Evolutionary conservation across 35 echinoderm and acorn worm species (phyloP), one percentile per base, ranked within the genome.

Genomic region (Nesometra sesokonis): DNA sequence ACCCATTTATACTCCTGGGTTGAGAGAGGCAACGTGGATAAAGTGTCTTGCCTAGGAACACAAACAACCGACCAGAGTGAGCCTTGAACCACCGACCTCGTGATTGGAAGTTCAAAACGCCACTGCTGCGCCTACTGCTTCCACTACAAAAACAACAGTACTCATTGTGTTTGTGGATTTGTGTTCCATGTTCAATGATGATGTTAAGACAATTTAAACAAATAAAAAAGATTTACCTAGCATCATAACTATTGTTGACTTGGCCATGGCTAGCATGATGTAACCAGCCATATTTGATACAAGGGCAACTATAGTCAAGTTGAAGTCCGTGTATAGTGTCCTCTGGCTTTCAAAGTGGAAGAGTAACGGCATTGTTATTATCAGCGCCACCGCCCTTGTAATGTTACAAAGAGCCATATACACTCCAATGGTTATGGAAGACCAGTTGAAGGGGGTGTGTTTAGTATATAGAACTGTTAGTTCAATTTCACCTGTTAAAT

Each of bases 371-470:
- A 90, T 32, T 30, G 86, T 27, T 27, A 80, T 33, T 29, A 93
- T 29, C 7, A 93, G 82, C 13, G 81, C 92, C 0, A 80, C 67
- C 0, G 88, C 88, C 78, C 90, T 89, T 13, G 86, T 19, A 27
- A 67, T 77, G 88, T 89, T 93, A 82, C 83, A 77, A 0, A 93
- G 78, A 21, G 92, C 92, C 19, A 90, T 43, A 82, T 90, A 93
- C 3, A 90, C 36, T 7, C 85, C 92, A 0, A 88, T 33, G 7
- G 85, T 87, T 29, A 85, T 84, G 23, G 88, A 32, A 23, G 88
- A 46, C 92, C 92, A 93, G 76, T 85, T 90, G 0, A 93, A 88
- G n/a, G 92, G 92, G 15, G 84, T 86, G 77, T 93, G 92, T 47
- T 93, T 89, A 80, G 92, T 90, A 47, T 85, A 93, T 38, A 93